Evolutionary conservation across 2,113 vertebrate species (phyloP).

Genomic region (Podilymbus podiceps): DNA sequence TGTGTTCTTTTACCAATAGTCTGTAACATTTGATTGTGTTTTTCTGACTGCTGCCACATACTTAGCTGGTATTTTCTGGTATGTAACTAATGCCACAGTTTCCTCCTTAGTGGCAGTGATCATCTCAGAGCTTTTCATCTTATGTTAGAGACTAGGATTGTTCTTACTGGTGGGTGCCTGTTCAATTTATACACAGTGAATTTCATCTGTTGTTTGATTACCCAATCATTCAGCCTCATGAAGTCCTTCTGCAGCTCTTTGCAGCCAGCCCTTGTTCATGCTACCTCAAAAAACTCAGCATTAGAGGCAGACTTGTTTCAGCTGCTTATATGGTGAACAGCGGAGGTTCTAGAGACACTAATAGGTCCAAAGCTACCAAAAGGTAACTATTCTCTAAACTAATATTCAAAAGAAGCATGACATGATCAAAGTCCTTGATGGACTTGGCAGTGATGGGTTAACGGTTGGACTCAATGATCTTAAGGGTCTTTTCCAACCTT

Average conservation of each 20-base stretch:
- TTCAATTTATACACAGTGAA: neutral
- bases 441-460: no score
- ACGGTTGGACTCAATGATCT: no score
- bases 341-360: neutral
- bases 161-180: neutral
- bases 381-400: neutral
- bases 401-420: neutral
- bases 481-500: no score
- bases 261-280: neutral
- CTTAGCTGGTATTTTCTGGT: neutral
- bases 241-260: neutral
- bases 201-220: neutral
- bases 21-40: neutral
- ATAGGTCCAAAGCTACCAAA: neutral
- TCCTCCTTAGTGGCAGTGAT: neutral
- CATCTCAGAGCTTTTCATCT: neutral
- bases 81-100: neutral
- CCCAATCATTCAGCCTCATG: neutral
- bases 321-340: neutral
- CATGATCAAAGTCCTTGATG: no score
- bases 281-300: neutral
- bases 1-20: neutral
- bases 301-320: neutral
- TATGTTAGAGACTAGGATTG: neutral
- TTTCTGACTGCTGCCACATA: neutral